Conservation (phyloP, 2,113 vertebrate species). For the Phaethon lepturus region DNA sequence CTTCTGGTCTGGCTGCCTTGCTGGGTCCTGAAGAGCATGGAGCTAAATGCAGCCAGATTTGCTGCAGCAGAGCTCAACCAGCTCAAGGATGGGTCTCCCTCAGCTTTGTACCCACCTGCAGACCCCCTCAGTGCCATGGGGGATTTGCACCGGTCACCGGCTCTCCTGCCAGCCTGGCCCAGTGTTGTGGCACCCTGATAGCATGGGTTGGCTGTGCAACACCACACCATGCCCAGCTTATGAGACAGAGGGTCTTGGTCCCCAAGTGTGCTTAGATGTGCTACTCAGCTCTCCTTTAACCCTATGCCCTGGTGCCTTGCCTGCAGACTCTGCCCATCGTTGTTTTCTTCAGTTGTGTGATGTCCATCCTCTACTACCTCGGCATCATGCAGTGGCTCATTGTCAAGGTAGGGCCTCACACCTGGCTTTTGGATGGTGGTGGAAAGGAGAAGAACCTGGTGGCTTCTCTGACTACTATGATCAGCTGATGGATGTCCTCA, state of each 20-base stretch:
- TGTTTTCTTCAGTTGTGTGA: slow-evolving; percentile 93
- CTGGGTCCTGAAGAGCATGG: not conserved
- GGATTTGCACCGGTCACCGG: not conserved
- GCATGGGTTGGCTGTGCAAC: not conserved
- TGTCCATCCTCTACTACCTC: slow-evolving; percentile 92
- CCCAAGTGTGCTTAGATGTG: not conserved
- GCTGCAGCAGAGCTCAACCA: not conserved
- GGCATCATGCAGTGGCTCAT: slow-evolving; percentile 93
- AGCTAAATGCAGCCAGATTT: not conserved
- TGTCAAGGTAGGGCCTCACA: slow-evolving; percentile 82
- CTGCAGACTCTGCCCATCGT: slow-evolving; percentile 88
- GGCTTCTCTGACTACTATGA: not conserved
- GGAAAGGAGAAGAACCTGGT: not conserved
- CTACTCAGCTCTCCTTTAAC: not conserved
- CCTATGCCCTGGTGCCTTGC: not conserved
- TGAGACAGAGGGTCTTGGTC: not conserved
- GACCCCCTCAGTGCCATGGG: not conserved
- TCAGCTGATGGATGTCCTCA: not conserved
- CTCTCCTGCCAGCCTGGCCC: not conserved
- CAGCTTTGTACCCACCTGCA: not conserved
- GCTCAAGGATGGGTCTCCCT: not conserved
- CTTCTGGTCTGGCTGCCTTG: not conserved
- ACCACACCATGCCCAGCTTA: not conserved
- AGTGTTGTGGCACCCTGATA: not conserved
- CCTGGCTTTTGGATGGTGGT: not conserved